Evolutionary conservation across 2,113 vertebrate species (phyloP).

Genomic region (Nanorana parkeri): DNA sequence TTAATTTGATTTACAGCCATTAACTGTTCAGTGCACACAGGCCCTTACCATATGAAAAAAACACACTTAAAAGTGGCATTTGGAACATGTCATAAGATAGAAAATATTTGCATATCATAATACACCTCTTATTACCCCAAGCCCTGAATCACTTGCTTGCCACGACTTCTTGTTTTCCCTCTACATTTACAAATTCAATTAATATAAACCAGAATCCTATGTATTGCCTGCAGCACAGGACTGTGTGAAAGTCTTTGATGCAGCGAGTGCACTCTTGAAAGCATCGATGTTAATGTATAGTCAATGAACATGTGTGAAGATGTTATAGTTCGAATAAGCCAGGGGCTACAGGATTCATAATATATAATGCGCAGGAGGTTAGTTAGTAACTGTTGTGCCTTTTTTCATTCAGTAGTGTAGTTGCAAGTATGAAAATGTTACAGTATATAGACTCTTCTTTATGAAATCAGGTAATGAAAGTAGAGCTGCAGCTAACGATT

Average conservation of each 20-base stretch:
- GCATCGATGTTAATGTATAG: constrained; percentile 41
- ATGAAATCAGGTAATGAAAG: constrained; percentile 18
- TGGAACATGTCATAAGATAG: not conserved
- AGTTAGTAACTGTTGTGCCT: not conserved
- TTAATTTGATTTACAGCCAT: too few species aligned
- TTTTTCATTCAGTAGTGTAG: not conserved
- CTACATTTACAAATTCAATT: constrained; percentile 42
- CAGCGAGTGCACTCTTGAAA: constrained; percentile 3
- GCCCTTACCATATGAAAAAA: too few species aligned
- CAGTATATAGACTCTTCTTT: not conserved
- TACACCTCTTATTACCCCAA: not conserved
- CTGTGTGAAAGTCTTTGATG: constrained; percentile 25
- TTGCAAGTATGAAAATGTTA: constrained; percentile 1
- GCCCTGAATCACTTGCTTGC: not conserved
- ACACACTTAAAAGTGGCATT: not conserved
- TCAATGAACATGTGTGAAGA: constrained; percentile 28
- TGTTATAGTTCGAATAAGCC: constrained; percentile 11
- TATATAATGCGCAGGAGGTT: not conserved
- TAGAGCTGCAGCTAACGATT: too few species aligned
- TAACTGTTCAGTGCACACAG: too few species aligned
- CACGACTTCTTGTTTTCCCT: not conserved
- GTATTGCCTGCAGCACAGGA: constrained; percentile 1
- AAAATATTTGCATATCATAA: constrained; percentile 1
- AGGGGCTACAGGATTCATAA: constrained; percentile 1
- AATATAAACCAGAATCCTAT: constrained; percentile 23